A percentile compares a stretch with the other conserved stretches of the same genome.
phyloP scores from a whole-genome alignment of 1,140 invertebrate genomes.

The Drosophila truncata region DNA sequence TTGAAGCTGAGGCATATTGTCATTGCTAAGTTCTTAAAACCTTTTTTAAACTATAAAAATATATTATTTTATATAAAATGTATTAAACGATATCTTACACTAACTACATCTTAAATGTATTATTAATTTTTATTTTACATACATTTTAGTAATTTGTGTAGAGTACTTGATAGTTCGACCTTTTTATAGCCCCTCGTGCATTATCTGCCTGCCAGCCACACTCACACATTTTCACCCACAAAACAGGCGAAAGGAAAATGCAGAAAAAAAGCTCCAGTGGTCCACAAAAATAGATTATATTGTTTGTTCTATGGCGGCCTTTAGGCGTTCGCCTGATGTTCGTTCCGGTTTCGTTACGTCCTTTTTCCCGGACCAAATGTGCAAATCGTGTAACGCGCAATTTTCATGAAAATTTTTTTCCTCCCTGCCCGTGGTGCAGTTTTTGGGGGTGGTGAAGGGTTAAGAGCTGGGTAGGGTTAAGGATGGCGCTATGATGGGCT shows the following conservation, averaged over 20 bases:
- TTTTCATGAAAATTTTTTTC: constrained; percentile 36
- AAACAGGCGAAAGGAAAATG: constrained; percentile 25
- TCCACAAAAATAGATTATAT: constrained; percentile 77
- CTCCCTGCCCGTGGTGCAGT: constrained; percentile 21
- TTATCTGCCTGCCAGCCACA: constrained; percentile 40
- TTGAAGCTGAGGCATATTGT: not conserved
- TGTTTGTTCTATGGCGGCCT: constrained; percentile 77
- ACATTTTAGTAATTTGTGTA: too few species aligned
- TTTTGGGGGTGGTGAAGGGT: constrained; percentile 20
- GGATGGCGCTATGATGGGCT: constrained; percentile 28
- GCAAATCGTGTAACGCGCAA: constrained; percentile 64
- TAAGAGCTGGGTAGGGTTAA: not conserved
- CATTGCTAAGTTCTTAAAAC: not conserved
- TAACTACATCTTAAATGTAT: too few species aligned
- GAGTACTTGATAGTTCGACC: constrained; percentile 7
- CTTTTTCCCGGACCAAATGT: constrained; percentile 48
- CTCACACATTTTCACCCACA: constrained; percentile 42
- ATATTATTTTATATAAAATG: not conserved
- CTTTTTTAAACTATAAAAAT: not conserved
- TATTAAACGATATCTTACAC: not conserved
- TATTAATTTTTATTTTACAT: too few species aligned
- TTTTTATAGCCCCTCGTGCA: constrained; percentile 2
- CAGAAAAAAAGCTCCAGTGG: constrained; percentile 48
- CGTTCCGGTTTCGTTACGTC: not conserved
- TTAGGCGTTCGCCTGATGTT: constrained; percentile 62